phyloP scores from a whole-genome alignment of 2,113 vertebrate genomes.

The Carlito syrichta region DNA sequence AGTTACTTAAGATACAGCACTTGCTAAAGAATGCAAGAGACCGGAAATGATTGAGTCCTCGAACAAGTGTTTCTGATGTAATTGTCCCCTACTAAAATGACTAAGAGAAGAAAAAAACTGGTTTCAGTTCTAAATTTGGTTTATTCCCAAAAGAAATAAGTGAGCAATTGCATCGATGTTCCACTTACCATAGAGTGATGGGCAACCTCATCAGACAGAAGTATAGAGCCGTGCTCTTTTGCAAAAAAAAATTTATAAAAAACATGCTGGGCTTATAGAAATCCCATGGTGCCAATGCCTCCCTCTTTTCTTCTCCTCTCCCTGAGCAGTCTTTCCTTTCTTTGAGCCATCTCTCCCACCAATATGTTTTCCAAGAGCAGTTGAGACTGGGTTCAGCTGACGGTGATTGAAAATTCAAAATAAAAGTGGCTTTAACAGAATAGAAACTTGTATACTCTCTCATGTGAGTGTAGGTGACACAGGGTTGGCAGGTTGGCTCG shows the following conservation, averaged over 20 bases:
- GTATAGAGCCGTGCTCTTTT: background rate
- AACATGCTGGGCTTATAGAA: background rate
- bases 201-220: background rate
- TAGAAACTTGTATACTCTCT: background rate
- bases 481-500: background rate
- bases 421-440: background rate
- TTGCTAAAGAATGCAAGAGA: background rate
- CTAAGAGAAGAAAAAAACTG: background rate
- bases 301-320: background rate
- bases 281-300: accelerated
- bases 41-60: background rate
- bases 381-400: background rate
- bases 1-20: background rate
- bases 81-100: background rate
- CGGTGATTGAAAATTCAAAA: background rate
- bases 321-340: background rate
- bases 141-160: background rate
- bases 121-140: background rate
- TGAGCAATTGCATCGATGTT: background rate
- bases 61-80: background rate
- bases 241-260: background rate
- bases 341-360: background rate
- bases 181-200: background rate
- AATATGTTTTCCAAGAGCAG: background rate
- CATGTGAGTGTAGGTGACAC: background rate